Percentiles rank a stretch among this genome's conserved stretches.
Evolutionary conservation across 2,113 vertebrate species (phyloP).

Genomic region (Varanus salvator): DNA sequence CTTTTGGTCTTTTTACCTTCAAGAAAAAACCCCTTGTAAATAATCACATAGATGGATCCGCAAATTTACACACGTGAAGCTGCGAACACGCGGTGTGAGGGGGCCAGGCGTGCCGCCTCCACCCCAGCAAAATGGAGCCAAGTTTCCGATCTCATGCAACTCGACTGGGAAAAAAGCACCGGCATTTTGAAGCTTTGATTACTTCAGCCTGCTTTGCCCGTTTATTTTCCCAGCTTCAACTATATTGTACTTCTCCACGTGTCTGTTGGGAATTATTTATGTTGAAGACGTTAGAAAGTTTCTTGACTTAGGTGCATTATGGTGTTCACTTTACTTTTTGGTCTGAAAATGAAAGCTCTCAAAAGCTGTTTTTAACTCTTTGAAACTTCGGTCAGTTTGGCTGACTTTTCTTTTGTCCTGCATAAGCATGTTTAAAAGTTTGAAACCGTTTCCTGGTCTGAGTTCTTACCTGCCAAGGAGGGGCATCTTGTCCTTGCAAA

Average conservation of each 20-base stretch:
- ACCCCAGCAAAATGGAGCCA: neutral
- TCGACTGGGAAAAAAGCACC: neutral
- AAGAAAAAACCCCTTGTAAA: neutral
- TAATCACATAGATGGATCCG: neutral
- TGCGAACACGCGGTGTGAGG: neutral
- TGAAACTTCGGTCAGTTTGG: neutral
- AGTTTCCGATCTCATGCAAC: too few species aligned
- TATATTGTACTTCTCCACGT: neutral
- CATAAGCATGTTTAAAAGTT: slow-evolving; percentile 12
- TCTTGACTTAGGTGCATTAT: neutral
- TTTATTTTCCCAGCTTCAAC: neutral
- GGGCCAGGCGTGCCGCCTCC: neutral
- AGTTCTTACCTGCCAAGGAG: too few species aligned
- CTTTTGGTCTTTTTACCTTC: neutral
- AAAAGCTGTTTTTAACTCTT: slow-evolving; percentile 11
- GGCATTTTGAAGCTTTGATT: too few species aligned
- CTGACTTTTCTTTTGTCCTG: neutral
- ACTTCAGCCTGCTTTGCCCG: neutral
- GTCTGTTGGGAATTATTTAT: slow-evolving; percentile 21
- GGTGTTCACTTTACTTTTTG: neutral
- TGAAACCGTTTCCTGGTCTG: neutral
- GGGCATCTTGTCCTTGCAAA: neutral
- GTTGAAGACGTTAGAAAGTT: neutral
- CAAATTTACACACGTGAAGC: neutral
- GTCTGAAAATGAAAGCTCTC: neutral